Conservation (phyloP, 2,113 vertebrate genomes). For the Phycodurus eques region DNA sequence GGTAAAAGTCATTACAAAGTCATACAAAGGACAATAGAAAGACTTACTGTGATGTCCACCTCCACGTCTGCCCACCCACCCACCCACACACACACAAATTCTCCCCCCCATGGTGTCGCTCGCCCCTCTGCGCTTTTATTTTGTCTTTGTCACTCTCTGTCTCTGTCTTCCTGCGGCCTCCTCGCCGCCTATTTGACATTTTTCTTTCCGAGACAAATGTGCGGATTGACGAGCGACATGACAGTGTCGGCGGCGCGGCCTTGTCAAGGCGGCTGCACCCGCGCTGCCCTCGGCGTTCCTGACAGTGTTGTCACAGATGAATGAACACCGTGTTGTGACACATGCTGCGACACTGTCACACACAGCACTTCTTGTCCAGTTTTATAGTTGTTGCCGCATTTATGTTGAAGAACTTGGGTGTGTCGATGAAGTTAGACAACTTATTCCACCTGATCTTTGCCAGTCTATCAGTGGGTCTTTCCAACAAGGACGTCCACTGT, state of each 20-base stretch:
- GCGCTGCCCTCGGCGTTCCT: slow-evolving; percentile 58
- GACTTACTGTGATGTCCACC: not conserved
- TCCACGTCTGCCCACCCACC: not conserved
- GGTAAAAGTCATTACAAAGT: not conserved
- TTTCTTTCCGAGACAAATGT: slow-evolving; percentile 48
- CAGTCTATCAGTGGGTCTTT: no score
- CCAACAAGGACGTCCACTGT: not conserved
- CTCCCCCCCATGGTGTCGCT: not conserved
- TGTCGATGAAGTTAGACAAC: not conserved
- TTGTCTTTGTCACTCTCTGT: slow-evolving; percentile 24
- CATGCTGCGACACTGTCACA: slow-evolving; percentile 47
- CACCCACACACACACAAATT: not conserved
- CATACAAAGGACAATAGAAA: not conserved
- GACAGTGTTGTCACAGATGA: slow-evolving; percentile 61
- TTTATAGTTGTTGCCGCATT: slow-evolving; percentile 34
- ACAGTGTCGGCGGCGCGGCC: slow-evolving; percentile 43
- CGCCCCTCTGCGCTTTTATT: slow-evolving; percentile 3
- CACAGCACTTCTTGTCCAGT: slow-evolving; percentile 42
- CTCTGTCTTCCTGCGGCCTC: slow-evolving; percentile 25
- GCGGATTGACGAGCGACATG: slow-evolving; percentile 58
- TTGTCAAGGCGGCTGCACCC: slow-evolving; percentile 50
- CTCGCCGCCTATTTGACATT: slow-evolving; percentile 36
- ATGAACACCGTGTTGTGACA: slow-evolving; percentile 59
- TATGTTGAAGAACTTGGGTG: not conserved
- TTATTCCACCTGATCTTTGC: not conserved